Evolutionary conservation across 2,888 invertebrate species (phyloP).

Genomic region (Ochropleura leucogaster): DNA sequence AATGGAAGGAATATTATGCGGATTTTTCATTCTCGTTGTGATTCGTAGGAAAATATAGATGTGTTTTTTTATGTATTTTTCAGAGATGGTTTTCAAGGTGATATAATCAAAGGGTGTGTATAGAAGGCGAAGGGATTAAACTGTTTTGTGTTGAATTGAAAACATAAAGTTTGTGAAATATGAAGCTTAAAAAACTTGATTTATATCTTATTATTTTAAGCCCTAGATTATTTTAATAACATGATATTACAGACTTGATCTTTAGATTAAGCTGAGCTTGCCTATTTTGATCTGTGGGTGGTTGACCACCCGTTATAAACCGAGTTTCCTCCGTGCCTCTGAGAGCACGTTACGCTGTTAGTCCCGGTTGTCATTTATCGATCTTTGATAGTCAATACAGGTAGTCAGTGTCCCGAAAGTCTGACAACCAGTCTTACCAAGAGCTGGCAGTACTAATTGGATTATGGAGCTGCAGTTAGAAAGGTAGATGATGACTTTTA

Average conservation of each 20-base stretch:
- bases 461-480: too few relatives aligned
- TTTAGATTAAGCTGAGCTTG: too few relatives aligned
- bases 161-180: background rate
- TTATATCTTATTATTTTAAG: background rate
- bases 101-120: background rate
- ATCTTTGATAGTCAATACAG: too few relatives aligned
- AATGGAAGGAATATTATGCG: slow-evolving; percentile 30
- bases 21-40: slow-evolving; percentile 32
- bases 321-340: too few relatives aligned
- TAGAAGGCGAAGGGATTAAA: background rate
- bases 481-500: background rate
- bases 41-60: background rate
- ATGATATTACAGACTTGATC: background rate
- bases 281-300: too few relatives aligned
- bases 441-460: too few relatives aligned
- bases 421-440: too few relatives aligned
- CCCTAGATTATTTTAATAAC: background rate
- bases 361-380: too few relatives aligned
- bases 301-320: too few relatives aligned
- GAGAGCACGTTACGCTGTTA: too few relatives aligned
- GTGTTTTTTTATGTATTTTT: background rate
- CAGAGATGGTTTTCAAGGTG: background rate
- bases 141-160: background rate
- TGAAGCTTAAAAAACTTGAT: background rate
- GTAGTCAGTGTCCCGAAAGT: too few relatives aligned